These are phyloP conservation scores for Bombus affinis DNA, from an alignment of 1,140 invertebrate species.

Conservation along the genomic window DNA sequence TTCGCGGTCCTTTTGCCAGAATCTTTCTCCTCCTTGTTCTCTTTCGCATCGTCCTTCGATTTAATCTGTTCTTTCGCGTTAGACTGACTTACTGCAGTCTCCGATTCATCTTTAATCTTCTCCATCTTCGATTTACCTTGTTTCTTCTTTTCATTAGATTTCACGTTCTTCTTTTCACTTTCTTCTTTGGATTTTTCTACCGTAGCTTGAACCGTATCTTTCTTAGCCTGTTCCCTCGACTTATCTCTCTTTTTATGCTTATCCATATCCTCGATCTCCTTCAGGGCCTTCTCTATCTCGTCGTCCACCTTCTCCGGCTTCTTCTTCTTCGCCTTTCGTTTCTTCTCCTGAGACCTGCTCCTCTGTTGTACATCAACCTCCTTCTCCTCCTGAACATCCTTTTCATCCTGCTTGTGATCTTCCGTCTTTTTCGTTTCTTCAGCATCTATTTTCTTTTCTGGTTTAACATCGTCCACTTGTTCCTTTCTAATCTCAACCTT, in stretches of 20 bases:
- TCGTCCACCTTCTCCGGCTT: slow-evolving; percentile 82
- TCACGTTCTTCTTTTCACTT: slow-evolving; percentile 33
- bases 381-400: slow-evolving; percentile 27
- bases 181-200: slow-evolving; percentile 37
- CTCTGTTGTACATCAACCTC: background rate
- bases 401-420: slow-evolving; percentile 6
- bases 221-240: slow-evolving; percentile 54
- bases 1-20: background rate
- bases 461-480: slow-evolving; percentile 8
- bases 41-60: slow-evolving; percentile 38
- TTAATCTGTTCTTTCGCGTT: slow-evolving; percentile 58
- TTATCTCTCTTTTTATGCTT: slow-evolving; percentile 78
- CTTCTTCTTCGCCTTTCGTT: slow-evolving; percentile 80
- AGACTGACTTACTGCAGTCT: background rate
- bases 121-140: slow-evolving; percentile 26
- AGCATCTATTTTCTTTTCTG: slow-evolving; percentile 1
- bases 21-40: slow-evolving; percentile 12
- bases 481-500: slow-evolving; percentile 20
- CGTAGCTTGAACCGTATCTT: background rate
- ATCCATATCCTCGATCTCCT: slow-evolving; percentile 83
- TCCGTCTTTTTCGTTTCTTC: background rate
- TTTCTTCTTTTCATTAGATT: slow-evolving; percentile 25
- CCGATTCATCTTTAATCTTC: slow-evolving; percentile 33
- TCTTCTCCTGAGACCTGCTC: slow-evolving; percentile 70
- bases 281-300: slow-evolving; percentile 85